Conservation (phyloP, 2,113 vertebrate species). For the Ifrita kowaldi region DNA sequence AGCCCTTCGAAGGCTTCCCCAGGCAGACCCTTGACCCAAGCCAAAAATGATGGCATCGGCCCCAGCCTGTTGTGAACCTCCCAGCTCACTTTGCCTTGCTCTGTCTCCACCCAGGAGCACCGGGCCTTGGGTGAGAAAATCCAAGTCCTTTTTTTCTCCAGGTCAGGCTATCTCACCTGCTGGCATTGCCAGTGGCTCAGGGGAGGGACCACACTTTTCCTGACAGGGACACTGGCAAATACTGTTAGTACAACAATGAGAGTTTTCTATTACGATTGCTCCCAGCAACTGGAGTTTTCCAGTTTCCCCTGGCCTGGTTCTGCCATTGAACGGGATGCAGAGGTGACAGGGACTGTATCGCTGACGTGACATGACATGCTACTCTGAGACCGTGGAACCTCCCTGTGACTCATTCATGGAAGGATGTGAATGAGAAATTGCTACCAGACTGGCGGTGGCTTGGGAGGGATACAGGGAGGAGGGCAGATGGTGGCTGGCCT, state of each 20-base stretch:
- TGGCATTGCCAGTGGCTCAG: background rate
- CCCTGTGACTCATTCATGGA: accelerated
- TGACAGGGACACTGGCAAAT: background rate
- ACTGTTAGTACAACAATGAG: background rate
- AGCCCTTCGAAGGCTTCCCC: accelerated
- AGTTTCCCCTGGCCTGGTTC: background rate
- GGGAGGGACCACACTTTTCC: background rate
- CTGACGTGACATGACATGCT: background rate
- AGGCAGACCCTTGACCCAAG: background rate
- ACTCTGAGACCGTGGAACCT: accelerated
- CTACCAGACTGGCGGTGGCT: background rate
- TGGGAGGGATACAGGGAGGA: background rate
- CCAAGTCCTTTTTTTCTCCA: background rate
- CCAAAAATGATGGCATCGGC: accelerated
- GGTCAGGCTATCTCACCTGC: background rate
- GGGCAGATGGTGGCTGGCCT: accelerated
- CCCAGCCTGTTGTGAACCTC: background rate
- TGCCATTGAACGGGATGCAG: background rate
- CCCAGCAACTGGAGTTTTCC: background rate
- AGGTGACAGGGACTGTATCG: background rate
- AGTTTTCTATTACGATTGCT: accelerated
- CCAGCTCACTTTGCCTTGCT: background rate
- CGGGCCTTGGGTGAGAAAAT: accelerated
- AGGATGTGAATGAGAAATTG: background rate
- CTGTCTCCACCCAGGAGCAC: background rate